Base-by-base conservation (phyloP, 2,888 invertebrate genomes). In the Habrosyne pyritoides region DNA sequence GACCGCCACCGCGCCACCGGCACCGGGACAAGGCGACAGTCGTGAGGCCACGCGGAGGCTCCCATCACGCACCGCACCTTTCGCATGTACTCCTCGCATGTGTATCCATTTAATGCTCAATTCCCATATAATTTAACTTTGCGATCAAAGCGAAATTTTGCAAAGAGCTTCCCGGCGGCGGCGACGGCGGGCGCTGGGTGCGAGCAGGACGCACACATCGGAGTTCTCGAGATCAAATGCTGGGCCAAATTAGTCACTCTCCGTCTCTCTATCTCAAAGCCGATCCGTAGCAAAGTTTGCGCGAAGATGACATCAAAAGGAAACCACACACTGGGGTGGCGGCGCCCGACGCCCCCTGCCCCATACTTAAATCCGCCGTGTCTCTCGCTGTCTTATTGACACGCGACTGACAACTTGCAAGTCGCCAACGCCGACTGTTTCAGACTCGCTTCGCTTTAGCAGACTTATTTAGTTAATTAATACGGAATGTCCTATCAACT, bases 261-360 rank as follows among this genome's bases (percentile, higher is more conserved):
- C 91, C 90, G 91, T 90, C 90, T 92, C 92, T 92, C 91, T 92
- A 92, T 92, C 92, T 92, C 92, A 92, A 92, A 92, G 92, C 92
- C 92, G 92, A 92, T 92, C 91, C 91, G 92, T 88, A 91, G 92
- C 91, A 92, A 92, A 92, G 92, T 92, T 92, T 92, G 91, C 91
- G 91, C 92, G 91, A 92, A 92, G 92, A 92, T 92, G 91, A 92
- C 92, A 91, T 92, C 92, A 92, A 92, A 92, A 91, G 92, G 91
- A 91, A 92, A 91, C 92, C 91, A 91, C 91, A 91, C 89, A 91
- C 88, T 89, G 89, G 91, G 92, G 90, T 83, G 91, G 90, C 79
- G 83, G 74, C 81, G 73, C 73, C 76, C 70, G 68, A 60, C 74
- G 61, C 73, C 75, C 71, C 60, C 67, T 42, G 79, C 87, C 89